phyloP scores from a whole-genome alignment of 2,113 vertebrate species.

The Campylomormyrus tamandua region DNA sequence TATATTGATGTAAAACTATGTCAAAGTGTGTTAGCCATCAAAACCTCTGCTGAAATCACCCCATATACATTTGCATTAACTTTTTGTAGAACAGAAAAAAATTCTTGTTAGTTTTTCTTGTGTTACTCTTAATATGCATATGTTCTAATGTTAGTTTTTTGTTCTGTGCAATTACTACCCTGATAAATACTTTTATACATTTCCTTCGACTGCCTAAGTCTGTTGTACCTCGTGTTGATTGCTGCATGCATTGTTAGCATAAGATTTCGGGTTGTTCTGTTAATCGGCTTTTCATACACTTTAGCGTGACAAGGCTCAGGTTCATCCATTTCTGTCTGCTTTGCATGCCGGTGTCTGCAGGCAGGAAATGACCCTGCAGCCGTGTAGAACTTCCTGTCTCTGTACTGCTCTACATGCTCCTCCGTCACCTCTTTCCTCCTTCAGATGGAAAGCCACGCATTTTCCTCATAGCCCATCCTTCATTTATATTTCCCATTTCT shows the following conservation, averaged over 20 bases:
- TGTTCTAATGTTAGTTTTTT: too few relatives aligned
- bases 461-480: conserved; percentile 46
- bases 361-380: conserved; percentile 31
- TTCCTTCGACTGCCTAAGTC: too few relatives aligned
- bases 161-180: too few relatives aligned
- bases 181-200: too few relatives aligned
- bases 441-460: conserved; percentile 53
- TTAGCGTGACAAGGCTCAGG: neutral
- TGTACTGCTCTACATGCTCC: conserved; percentile 23
- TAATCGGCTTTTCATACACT: neutral
- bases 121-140: too few relatives aligned
- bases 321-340: neutral
- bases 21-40: too few relatives aligned
- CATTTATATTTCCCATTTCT: conserved; percentile 45
- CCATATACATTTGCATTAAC: too few relatives aligned
- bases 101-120: too few relatives aligned
- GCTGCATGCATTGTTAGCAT: neutral
- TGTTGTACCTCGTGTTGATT: too few relatives aligned
- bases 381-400: conserved; percentile 56
- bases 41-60: too few relatives aligned
- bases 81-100: too few relatives aligned
- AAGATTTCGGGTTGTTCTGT: neutral
- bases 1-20: too few relatives aligned
- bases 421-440: conserved; percentile 31
- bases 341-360: neutral